Conservation (phyloP, 1,140 invertebrate species). For the Drosophila asahinai region DNA sequence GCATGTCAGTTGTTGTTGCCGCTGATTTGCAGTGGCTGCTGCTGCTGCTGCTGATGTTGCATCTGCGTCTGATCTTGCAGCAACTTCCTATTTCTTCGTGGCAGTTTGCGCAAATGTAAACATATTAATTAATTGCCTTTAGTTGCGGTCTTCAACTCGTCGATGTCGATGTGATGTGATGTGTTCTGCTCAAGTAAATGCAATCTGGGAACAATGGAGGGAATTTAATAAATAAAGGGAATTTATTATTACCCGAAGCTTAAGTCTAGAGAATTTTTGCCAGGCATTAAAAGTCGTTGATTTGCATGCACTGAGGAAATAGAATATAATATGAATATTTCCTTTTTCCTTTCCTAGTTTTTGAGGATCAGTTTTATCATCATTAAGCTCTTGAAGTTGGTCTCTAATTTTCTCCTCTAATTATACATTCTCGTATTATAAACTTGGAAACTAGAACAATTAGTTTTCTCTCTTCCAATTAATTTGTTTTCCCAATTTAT, state of each 20-base stretch:
- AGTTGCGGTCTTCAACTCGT: slow-evolving; percentile 62
- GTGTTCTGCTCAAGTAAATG: slow-evolving; percentile 34
- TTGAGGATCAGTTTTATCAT: too few relatives aligned
- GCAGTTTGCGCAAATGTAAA: slow-evolving; percentile 77
- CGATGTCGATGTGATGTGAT: slow-evolving; percentile 21
- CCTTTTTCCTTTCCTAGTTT: too few relatives aligned
- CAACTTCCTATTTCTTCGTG: slow-evolving; percentile 79
- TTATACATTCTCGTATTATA: background rate
- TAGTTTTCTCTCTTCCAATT: background rate
- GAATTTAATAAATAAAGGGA: slow-evolving; percentile 10
- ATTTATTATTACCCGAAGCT: background rate
- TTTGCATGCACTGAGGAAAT: background rate
- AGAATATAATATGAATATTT: background rate
- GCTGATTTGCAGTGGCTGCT: slow-evolving; percentile 25
- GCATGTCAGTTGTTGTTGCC: slow-evolving; percentile 69
- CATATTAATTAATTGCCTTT: slow-evolving; percentile 84
- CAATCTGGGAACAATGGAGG: slow-evolving; percentile 14
- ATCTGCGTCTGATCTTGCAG: slow-evolving; percentile 80
- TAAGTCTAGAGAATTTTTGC: background rate
- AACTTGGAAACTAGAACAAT: background rate
- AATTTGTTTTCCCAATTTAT: slow-evolving; percentile 2
- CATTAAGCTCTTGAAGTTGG: background rate
- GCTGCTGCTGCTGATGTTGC: slow-evolving; percentile 51
- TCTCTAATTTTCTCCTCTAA: too few relatives aligned
- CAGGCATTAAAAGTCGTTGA: background rate